These are phyloP conservation scores for Scrobipalpa atriplicella DNA, from an alignment of 2,888 invertebrate genomes.

Conservation along the genomic window DNA sequence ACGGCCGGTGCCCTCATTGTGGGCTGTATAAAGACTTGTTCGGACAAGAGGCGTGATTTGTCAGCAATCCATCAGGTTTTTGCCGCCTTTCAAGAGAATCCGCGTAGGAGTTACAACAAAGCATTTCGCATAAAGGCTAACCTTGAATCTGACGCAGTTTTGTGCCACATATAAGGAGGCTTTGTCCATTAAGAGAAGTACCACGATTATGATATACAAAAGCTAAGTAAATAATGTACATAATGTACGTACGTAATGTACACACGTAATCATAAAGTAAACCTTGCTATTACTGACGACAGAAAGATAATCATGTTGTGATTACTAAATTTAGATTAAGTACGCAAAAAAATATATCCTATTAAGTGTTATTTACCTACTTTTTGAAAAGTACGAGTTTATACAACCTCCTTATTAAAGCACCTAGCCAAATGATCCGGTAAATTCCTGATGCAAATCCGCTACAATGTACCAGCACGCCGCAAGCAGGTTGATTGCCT, in stretches of 20 bases:
- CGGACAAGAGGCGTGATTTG: conserved; percentile 43
- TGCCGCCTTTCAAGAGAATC: conserved; percentile 47
- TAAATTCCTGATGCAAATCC: background rate
- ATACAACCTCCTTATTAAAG: no score
- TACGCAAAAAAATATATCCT: no score
- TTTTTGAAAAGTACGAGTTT: no score
- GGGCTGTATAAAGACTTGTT: conserved; percentile 30
- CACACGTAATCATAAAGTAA: background rate
- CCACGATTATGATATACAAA: background rate
- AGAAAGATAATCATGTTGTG: no score
- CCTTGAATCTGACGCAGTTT: conserved; percentile 50
- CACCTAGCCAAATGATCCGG: background rate
- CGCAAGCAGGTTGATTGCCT: conserved; percentile 26
- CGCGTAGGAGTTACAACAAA: conserved; percentile 51
- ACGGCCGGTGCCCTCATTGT: conserved; percentile 32
- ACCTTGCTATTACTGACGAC: no score
- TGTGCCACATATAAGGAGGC: conserved; percentile 38
- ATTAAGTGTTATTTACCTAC: no score
- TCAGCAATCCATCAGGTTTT: conserved; percentile 54
- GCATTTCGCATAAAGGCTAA: conserved; percentile 47
- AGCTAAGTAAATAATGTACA: background rate
- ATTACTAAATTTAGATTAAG: no score
- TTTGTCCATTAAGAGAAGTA: conserved; percentile 8
- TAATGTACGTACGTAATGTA: background rate
- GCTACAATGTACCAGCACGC: background rate